These are phyloP conservation scores for Colostygia pectinataria DNA, from an alignment of 2,888 invertebrate genomes.

Conservation along the genomic window DNA sequence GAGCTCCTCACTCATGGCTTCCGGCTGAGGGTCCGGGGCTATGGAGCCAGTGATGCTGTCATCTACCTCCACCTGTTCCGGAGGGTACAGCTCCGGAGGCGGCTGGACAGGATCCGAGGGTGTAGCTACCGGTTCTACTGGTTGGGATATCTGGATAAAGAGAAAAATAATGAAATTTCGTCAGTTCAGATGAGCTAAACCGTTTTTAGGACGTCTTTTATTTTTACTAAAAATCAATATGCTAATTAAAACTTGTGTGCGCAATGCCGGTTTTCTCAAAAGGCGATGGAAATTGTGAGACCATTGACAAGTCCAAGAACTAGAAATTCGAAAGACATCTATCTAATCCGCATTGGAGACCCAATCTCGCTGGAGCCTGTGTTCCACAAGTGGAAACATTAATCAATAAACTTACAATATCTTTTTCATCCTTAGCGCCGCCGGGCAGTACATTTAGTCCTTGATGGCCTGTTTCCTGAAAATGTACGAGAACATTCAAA, in stretches of 20 bases:
- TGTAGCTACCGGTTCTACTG: neutral
- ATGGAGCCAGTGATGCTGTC: constrained; percentile 10
- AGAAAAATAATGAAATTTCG: too few species aligned
- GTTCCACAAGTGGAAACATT: too few species aligned
- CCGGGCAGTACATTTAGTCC: constrained; percentile 66
- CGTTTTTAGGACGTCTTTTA: too few species aligned
- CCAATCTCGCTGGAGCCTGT: too few species aligned
- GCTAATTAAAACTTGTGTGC: too few species aligned
- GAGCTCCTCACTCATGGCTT: constrained; percentile 3
- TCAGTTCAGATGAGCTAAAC: too few species aligned
- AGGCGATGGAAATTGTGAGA: too few species aligned
- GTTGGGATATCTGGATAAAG: neutral
- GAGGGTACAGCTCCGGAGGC: constrained; percentile 13
- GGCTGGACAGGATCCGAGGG: neutral
- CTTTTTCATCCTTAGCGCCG: constrained; percentile 18
- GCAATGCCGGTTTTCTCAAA: too few species aligned
- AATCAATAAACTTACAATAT: constrained; percentile 18
- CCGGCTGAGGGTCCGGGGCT: constrained; percentile 34
- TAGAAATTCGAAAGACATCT: too few species aligned
- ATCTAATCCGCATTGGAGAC: too few species aligned
- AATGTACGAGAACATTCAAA: neutral
- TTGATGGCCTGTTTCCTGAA: constrained; percentile 69
- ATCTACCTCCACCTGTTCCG: constrained; percentile 3
- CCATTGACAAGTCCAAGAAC: too few species aligned
- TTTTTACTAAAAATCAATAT: too few species aligned